These are phyloP conservation scores for Caenorhabditis afra DNA, from an alignment of 2,888 invertebrate genomes.

Conservation along the genomic window DNA sequence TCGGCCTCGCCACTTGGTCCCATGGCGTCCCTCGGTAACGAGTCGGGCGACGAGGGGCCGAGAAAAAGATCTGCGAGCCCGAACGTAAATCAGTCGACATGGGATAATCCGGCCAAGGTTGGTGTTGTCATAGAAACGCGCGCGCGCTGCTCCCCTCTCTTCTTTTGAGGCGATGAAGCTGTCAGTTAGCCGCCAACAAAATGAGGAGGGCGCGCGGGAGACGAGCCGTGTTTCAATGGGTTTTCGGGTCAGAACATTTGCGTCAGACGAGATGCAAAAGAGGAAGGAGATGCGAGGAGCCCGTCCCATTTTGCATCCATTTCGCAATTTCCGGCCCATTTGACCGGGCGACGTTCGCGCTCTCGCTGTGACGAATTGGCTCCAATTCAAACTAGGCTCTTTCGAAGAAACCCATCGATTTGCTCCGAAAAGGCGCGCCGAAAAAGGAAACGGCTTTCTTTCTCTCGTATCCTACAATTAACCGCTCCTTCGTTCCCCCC, in stretches of 20 bases:
- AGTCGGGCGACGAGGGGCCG: slow-evolving; percentile 49
- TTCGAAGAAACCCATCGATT: not conserved
- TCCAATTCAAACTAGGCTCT: slow-evolving; percentile 5
- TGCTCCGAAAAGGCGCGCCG: not conserved
- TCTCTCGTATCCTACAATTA: slow-evolving; percentile 18
- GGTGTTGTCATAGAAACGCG: slow-evolving; percentile 21
- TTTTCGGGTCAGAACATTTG: not conserved
- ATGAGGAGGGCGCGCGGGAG: not conserved
- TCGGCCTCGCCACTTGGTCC: slow-evolving; percentile 38
- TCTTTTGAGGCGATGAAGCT: not conserved
- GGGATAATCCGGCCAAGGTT: slow-evolving; percentile 59
- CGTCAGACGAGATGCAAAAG: not conserved
- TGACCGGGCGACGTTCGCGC: not conserved
- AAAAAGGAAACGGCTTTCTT: not conserved
- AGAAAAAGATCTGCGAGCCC: slow-evolving; percentile 54
- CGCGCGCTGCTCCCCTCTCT: not conserved
- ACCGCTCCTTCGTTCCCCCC: not conserved
- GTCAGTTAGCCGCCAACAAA: not conserved
- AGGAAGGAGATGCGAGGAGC: not conserved
- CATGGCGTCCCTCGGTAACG: slow-evolving; percentile 24
- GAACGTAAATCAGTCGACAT: slow-evolving; percentile 29
- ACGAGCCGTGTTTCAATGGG: not conserved
- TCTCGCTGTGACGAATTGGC: slow-evolving; percentile 14
- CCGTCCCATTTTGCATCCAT: not conserved
- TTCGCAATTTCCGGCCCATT: slow-evolving; percentile 22